phyloP scores from a whole-genome alignment of 2,888 invertebrate species.

The Periphyllus acericola region DNA sequence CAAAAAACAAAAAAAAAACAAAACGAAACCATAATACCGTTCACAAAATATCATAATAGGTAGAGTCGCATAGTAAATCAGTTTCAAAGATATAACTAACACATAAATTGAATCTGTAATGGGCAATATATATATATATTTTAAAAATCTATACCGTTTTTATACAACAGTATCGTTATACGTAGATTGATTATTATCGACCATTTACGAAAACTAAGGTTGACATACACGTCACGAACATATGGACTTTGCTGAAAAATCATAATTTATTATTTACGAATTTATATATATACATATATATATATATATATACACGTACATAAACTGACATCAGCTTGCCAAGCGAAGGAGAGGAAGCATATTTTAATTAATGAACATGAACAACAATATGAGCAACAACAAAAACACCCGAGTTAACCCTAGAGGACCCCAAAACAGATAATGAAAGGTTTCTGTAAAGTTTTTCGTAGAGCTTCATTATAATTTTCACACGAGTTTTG shows the following conservation, averaged over 20 bases:
- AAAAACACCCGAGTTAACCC: conserved; percentile 42
- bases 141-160: not conserved
- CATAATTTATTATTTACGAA: conserved; percentile 25
- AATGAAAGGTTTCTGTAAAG: conserved; percentile 50
- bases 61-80: not conserved
- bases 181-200: conserved; percentile 38
- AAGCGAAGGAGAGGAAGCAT: conserved; percentile 11
- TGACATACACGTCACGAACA: conserved; percentile 49
- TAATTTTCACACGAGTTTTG: conserved; percentile 36
- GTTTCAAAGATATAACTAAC: not conserved
- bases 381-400: conserved; percentile 44
- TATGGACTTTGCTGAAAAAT: conserved; percentile 27
- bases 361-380: conserved; percentile 58
- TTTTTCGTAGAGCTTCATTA: conserved; percentile 45
- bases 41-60: no score
- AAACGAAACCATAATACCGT: no score
- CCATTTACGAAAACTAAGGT: conserved; percentile 9
- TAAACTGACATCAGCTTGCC: conserved; percentile 2
- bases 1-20: no score
- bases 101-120: not conserved
- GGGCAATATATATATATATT: not conserved
- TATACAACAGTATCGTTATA: conserved; percentile 4
- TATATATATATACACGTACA: conserved; percentile 7
- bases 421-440: conserved; percentile 28
- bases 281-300: not conserved